Conservation (phyloP, 2,113 vertebrate species). For the Xenus cinereus region DNA sequence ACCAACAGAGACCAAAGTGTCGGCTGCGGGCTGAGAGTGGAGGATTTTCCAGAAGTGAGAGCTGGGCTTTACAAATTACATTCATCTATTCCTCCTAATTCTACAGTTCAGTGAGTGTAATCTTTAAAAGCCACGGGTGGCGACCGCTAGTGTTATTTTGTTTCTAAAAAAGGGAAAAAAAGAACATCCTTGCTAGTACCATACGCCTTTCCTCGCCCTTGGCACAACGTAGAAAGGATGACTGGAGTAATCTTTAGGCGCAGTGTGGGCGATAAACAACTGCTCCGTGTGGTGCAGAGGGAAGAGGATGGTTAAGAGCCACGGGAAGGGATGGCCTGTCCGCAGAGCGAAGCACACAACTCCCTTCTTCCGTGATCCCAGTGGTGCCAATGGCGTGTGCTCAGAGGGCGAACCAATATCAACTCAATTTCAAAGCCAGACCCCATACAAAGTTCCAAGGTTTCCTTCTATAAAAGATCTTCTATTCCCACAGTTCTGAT, state of each 20-base stretch:
- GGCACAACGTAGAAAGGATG: not conserved
- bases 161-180: not conserved
- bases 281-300: not conserved
- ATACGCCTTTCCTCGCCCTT: not conserved
- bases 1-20: not conserved
- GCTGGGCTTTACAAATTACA: not conserved
- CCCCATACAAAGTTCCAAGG: not conserved
- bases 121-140: not conserved
- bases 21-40: not conserved
- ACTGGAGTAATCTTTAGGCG: not conserved
- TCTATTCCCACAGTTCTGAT: not conserved
- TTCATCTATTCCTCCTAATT: not conserved
- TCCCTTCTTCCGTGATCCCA: not conserved
- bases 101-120: not conserved
- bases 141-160: not conserved
- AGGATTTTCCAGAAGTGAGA: not conserved
- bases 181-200: rapidly evolving
- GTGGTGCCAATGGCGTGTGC: not conserved
- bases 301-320: not conserved
- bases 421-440: not conserved
- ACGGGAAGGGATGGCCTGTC: not conserved
- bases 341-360: not conserved
- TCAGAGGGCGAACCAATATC: not conserved
- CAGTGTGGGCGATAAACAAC: not conserved
- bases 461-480: not conserved